Evolutionary conservation across 2,797 vertebrate species (phyloP), one percentile per base, ranked within the genome.

Genomic region (Xiphorhynchus erythropygius): DNA sequence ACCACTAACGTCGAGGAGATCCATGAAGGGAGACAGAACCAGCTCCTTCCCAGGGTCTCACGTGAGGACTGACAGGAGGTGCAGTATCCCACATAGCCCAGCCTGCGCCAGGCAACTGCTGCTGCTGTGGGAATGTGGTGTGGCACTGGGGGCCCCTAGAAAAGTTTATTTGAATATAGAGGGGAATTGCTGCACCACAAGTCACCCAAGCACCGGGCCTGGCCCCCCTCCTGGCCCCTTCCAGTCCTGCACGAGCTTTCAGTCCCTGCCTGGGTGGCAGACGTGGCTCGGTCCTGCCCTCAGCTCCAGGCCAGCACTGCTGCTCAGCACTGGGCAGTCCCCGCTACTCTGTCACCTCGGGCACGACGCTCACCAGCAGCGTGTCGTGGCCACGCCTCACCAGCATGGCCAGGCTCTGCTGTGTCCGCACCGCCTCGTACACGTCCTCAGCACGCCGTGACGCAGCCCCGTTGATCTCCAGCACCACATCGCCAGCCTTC

Each of bases 391-490:
- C 98, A 1, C 99, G 98, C 47, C 98, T 97, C 78, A 99, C 98
- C 95, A 98, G 93, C 97, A 99, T 95, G 30, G 97, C 98, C 96
- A 99, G 98, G 92, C 86, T 98, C 85, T 98, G 97, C 21, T 98
- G 98, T 13, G 96, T 98, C 91, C 97, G 97, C 64, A 99, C 98
- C 0, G 99, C 98, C 79, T 98, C 97, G 24, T 99, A 99, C 93
- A 99, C 98, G 7, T 99, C 99, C 95, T 99, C 99, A 0, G 99
- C 98, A 0, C 98, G 98, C 79, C 98, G 97, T 4, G 98, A 98
- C 18, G 85, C 84, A 16, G 82, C 91, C 11, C 98, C 98, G 0
- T 99, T 99, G 75, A 99, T 99, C 97, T 99, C 98, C 96, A 99
- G 68, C 86, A 99, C 98, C 2, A 99, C 94, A 3, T 99, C 99